Evolutionary conservation across 1,140 invertebrate genomes (phyloP), one percentile per base, ranked within the genome.

Genomic region (Meloidogyne chitwoodi): DNA sequence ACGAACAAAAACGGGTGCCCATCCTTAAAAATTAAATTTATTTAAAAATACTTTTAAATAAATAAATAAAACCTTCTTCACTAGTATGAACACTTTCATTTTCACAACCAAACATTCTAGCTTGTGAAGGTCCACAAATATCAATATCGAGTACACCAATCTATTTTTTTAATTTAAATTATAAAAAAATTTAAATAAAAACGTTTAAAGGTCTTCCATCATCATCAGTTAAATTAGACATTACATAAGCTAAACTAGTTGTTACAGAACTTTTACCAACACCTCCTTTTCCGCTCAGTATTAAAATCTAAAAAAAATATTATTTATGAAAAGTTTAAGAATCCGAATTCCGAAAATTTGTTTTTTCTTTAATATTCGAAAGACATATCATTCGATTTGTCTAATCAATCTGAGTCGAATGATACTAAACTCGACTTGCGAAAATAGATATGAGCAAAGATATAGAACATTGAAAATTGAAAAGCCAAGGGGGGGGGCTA

Each of bases 261-360:
- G 94, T 93, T n/a, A 98, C 90, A 38, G 89, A 89, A 75, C 88
- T 90, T 89, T 98, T 98, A 16, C 96, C 96, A 31, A 98, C 96
- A 62, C 96, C 96, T 1, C 96, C 96, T 90, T 99, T 99, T 0
- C 96, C 96, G 11, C 95, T 98, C 14, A 98, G 89, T 19, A 98
- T 90, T 26, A 98, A 88, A 77, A 98, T 91, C 88, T 98, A 94
- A 84, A 95, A 90, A 87, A n/a, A n/a, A n/a, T n/a, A n/a, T n/a
- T n/a, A n/a, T n/a, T n/a, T n/a, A n/a, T n/a, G n/a, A n/a, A n/a
- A n/a, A n/a, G n/a, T n/a, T n/a, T n/a, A n/a, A n/a, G n/a, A n/a
- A n/a, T n/a, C n/a, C n/a, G n/a, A n/a, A n/a, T n/a, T n/a, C n/a
- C n/a, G n/a, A n/a, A n/a, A n/a, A n/a, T n/a, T n/a, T n/a, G n/a